Evolutionary conservation across 2,888 invertebrate genomes (phyloP).

Genomic region (Lapara coniferarum): DNA sequence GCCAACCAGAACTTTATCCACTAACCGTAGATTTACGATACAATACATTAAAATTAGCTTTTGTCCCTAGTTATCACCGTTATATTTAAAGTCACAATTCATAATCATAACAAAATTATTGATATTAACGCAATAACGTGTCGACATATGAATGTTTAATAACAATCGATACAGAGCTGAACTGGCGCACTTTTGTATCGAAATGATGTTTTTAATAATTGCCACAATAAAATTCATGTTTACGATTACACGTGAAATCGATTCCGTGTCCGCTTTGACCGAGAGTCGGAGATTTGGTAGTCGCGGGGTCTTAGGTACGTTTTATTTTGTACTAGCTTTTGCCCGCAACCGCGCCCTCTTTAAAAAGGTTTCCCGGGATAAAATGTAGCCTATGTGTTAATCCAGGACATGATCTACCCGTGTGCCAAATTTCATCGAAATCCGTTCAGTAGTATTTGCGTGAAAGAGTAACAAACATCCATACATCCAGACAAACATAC

Average conservation of each 20-base stretch:
- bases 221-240: conserved; percentile 24
- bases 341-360: too few relatives aligned
- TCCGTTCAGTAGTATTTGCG: too few relatives aligned
- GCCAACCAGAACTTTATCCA: too few relatives aligned
- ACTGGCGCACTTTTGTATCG: conserved; percentile 15
- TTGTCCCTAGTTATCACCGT: too few relatives aligned
- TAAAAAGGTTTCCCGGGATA: too few relatives aligned
- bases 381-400: too few relatives aligned
- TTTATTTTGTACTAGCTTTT: background rate
- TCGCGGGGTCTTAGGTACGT: background rate
- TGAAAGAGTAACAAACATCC: too few relatives aligned
- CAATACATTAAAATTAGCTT: too few relatives aligned
- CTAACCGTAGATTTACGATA: too few relatives aligned
- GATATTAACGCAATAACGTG: conserved; percentile 2
- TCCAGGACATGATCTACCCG: too few relatives aligned
- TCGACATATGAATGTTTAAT: conserved; percentile 22
- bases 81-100: background rate
- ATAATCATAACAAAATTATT: background rate
- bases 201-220: conserved; percentile 22
- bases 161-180: conserved; percentile 4
- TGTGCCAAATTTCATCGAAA: too few relatives aligned
- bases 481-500: too few relatives aligned
- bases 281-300: background rate
- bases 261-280: conserved; percentile 17
- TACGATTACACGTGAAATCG: conserved; percentile 21